A percentile compares a stretch with the other conserved stretches of the same genome.
These are phyloP conservation scores for Psilopogon haemacephalus DNA, from an alignment of 2,113 vertebrate species.

Conservation along the genomic window DNA sequence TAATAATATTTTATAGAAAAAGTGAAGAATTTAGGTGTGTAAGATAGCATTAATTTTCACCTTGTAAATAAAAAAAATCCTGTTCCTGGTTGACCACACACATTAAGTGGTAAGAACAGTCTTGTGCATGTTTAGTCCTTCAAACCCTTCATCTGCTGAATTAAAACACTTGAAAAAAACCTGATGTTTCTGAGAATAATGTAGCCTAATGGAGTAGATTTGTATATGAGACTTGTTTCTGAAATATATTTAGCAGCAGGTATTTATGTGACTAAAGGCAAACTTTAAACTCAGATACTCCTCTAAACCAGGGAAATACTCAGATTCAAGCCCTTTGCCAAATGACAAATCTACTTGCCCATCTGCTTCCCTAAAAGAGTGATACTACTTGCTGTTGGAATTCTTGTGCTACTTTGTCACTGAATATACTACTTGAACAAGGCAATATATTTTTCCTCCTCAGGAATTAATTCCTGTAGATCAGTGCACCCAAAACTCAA, in stretches of 20 bases:
- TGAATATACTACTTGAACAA: not conserved
- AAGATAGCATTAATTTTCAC: not conserved
- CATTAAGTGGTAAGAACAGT: not conserved
- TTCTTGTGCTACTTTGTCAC: not conserved
- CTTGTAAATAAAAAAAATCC: not conserved
- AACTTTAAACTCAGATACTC: not conserved
- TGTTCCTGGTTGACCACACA: not conserved
- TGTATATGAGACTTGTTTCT: not conserved
- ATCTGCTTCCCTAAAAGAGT: not conserved
- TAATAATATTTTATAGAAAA: not conserved
- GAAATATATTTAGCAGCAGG: not conserved
- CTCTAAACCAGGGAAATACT: not conserved
- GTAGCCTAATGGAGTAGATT: not conserved
- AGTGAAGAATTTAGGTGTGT: not conserved
- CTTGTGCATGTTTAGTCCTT: not conserved
- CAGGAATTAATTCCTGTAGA: not conserved
- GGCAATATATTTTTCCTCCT: not conserved
- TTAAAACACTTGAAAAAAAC: not conserved
- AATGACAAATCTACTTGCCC: not conserved
- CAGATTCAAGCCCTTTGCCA: not conserved
- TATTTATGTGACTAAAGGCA: not conserved
- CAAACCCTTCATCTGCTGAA: not conserved
- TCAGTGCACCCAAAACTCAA: not conserved
- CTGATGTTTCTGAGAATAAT: not conserved
- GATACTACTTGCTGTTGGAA: not conserved